phyloP scores from a whole-genome alignment of 2,888 invertebrate genomes.

The Cistogaster globosa region DNA sequence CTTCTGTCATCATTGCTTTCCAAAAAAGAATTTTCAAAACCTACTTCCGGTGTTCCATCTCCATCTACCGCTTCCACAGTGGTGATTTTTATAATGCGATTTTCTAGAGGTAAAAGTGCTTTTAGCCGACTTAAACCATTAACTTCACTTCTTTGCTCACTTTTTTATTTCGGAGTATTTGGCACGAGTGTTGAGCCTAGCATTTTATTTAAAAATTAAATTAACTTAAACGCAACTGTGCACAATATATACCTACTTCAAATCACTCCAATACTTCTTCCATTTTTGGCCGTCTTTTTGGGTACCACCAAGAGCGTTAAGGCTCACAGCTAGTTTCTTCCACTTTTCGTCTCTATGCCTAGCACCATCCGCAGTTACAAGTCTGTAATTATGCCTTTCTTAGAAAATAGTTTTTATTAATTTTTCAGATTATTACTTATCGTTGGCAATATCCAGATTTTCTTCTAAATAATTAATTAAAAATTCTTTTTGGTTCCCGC shows the following conservation, averaged over 20 bases:
- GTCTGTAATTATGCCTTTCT: neutral
- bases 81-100: slow-evolving; percentile 9
- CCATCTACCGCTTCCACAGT: slow-evolving; percentile 22
- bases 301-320: slow-evolving; percentile 43
- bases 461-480: slow-evolving; percentile 8
- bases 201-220: neutral
- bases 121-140: slow-evolving; percentile 12
- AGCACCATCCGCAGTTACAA: slow-evolving; percentile 11
- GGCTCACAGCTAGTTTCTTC: neutral
- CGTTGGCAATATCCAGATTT: neutral
- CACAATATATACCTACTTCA: slow-evolving; percentile 8
- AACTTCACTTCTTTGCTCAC: neutral
- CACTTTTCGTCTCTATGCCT: neutral
- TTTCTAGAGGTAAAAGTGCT: neutral
- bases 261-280: slow-evolving; percentile 43
- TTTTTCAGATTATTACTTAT: neutral
- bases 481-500: slow-evolving; percentile 10
- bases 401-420: neutral
- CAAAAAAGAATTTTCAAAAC: neutral
- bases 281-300: slow-evolving; percentile 45
- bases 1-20: neutral
- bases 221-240: neutral
- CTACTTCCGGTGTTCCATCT: slow-evolving; percentile 23
- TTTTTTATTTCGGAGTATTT: slow-evolving; percentile 10
- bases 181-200: neutral